Base-by-base conservation (phyloP, 2,888 invertebrate species). In the Oxyteleia sp. region DNA sequence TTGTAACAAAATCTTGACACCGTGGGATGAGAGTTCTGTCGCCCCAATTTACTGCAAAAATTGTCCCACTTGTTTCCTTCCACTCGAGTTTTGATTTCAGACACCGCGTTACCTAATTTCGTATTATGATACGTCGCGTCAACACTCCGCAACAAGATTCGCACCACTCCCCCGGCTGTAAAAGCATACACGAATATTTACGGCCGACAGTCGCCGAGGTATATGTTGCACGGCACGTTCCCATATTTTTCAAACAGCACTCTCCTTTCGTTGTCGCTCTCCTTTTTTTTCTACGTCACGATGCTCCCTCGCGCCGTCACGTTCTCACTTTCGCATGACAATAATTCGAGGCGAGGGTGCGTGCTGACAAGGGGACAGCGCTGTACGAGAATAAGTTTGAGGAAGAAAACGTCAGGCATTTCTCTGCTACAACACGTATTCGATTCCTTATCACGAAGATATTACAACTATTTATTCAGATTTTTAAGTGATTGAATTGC, bases 251-350 rank as follows among this genome's bases (percentile, higher is more conserved):
- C 72, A 66, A 49, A 72, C 45, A 57, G 51, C 72, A 66, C 59
- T 66, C 71, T 72, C 66, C 49, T 72, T 47, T 55, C 43, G 41
- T 26, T 16, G 59, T 4, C 23, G 11, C 41, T 45, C 32, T 53
- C 10, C 66, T 45, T 78, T 79, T 71, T 79, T 64, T 71, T n/a
- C n/a, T 32, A 45, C 13, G 59, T 18, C 57, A 57, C 35, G 79
- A 79, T 51, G 49, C 23, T 57, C 63, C 57, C 64, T 79, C 79
- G 16, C 61, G 71, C 11, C 47, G 18, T 47, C 80, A 68, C 72
- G 66, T 80, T 72, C 80, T 80, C 80, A 66, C 59, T 80, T 80
- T 72, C 72, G 49, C 71, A 66, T 80, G 80, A 81, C 68, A 81
- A 81, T 81, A 81, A 81, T 81, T 81, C 57, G 68, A 61, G 41